Percentiles rank a stretch among this genome's conserved stretches.
Evolutionary conservation across 1,140 invertebrate genomes (phyloP).

Genomic region (Holotrichia oblita): DNA sequence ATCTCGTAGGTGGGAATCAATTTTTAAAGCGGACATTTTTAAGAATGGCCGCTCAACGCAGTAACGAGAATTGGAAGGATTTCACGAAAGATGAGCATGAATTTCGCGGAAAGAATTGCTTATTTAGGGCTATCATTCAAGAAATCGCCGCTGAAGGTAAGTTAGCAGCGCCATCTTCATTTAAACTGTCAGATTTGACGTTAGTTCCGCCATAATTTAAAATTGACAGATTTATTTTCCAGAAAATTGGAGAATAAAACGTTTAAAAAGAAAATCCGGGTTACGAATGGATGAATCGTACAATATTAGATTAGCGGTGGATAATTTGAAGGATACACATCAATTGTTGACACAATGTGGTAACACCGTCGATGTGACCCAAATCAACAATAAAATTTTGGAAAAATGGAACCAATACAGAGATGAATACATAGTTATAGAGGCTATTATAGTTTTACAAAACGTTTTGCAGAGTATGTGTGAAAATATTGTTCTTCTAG

Average conservation of each 20-base stretch:
- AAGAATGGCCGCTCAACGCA: slow-evolving; percentile 71
- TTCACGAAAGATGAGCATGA: slow-evolving; percentile 61
- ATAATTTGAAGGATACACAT: slow-evolving; percentile 61
- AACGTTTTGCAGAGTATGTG: slow-evolving; percentile 65
- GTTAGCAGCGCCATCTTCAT: not conserved
- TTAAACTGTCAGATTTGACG: slow-evolving; percentile 4
- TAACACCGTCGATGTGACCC: not conserved
- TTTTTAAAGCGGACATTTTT: slow-evolving; percentile 71
- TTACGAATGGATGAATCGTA: slow-evolving; percentile 56
- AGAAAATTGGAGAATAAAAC: slow-evolving; percentile 66
- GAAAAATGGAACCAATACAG: slow-evolving; percentile 54
- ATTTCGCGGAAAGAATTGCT: slow-evolving; percentile 66
- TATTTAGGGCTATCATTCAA: slow-evolving; percentile 70
- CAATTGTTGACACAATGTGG: slow-evolving; percentile 47
- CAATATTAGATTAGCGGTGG: slow-evolving; percentile 53
- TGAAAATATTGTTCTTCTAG: slow-evolving; percentile 75
- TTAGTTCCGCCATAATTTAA: not conserved
- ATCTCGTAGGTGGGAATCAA: slow-evolving; percentile 55
- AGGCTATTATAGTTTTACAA: slow-evolving; percentile 59
- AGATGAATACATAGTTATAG: slow-evolving; percentile 55
- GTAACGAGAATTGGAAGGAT: slow-evolving; percentile 60
- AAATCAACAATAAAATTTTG: slow-evolving; percentile 46
- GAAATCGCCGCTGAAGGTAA: slow-evolving; percentile 66
- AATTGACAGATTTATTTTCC: slow-evolving; percentile 54
- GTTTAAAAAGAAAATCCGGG: slow-evolving; percentile 67